A percentile compares a stretch with the other conserved stretches of the same genome.
phyloP scores from a whole-genome alignment of 2,888 invertebrate species.

The Drosophila falleni region DNA sequence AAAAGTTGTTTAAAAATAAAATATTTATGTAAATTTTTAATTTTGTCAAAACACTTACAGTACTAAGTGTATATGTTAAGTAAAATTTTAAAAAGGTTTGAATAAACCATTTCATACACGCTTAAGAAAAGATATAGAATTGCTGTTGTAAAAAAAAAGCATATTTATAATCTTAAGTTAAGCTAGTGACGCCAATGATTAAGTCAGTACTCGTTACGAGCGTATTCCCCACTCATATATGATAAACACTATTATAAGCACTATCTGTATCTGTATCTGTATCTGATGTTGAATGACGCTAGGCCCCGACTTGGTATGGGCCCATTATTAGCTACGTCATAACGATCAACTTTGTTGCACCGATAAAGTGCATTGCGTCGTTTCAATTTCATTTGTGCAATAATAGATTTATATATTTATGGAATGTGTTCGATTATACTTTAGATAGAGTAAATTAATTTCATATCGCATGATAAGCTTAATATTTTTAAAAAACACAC shows the following conservation, averaged over 20 bases:
- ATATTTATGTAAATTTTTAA: background rate
- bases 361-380: constrained; percentile 11
- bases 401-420: background rate
- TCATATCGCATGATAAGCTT: background rate
- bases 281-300: constrained; percentile 14
- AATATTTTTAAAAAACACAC: constrained; percentile 2
- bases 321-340: constrained; percentile 5
- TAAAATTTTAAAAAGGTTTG: background rate
- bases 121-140: background rate
- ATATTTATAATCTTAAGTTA: background rate
- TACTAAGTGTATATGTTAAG: background rate
- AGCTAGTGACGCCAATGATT: background rate
- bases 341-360: constrained; percentile 16
- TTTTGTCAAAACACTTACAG: background rate
- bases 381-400: background rate
- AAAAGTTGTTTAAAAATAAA: no score
- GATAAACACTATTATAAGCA: constrained; percentile 11
- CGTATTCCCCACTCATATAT: background rate
- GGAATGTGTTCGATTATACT: background rate
- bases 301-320: constrained; percentile 37
- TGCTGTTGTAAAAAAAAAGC: background rate
- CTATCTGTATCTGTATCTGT: background rate
- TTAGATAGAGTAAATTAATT: background rate
- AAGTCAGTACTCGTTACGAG: background rate
- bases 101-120: background rate